phyloP scores from a whole-genome alignment of 2,113 vertebrate genomes.

The Myotis lucifugus region DNA sequence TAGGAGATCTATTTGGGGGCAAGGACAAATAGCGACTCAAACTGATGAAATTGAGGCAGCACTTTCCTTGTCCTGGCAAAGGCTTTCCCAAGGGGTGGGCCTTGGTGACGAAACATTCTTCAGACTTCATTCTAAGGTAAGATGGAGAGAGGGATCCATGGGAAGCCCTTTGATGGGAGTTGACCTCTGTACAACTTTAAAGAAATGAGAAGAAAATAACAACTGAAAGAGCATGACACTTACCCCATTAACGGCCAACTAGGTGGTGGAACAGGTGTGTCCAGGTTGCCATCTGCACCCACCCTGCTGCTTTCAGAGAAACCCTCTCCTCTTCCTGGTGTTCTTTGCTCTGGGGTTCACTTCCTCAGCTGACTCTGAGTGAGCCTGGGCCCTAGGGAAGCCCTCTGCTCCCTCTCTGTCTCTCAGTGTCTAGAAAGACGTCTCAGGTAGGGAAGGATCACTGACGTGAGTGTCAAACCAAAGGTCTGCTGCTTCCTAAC shows the following conservation, averaged over 20 bases:
- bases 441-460: not conserved
- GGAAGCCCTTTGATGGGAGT: not conserved
- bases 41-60: fast-evolving
- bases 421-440: not conserved
- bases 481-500: not conserved
- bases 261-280: conserved; percentile 35
- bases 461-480: not conserved
- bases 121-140: not conserved
- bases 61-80: not conserved
- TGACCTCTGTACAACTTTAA: not conserved
- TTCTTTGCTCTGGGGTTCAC: not conserved
- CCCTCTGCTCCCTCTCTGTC: not conserved
- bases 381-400: not conserved
- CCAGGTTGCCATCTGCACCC: not conserved
- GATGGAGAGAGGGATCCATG: fast-evolving
- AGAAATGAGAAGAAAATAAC: not conserved
- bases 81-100: not conserved
- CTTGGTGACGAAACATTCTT: not conserved
- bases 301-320: not conserved
- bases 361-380: not conserved
- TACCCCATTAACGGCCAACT: not conserved
- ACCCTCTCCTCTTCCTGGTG: conserved; percentile 29
- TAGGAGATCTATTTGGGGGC: not conserved
- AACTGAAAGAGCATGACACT: not conserved
- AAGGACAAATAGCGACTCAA: not conserved